A percentile compares a stretch with the other conserved stretches of the same genome.
Evolutionary conservation across 2,888 invertebrate genomes (phyloP).

Genomic region (Tipula lateralis): DNA sequence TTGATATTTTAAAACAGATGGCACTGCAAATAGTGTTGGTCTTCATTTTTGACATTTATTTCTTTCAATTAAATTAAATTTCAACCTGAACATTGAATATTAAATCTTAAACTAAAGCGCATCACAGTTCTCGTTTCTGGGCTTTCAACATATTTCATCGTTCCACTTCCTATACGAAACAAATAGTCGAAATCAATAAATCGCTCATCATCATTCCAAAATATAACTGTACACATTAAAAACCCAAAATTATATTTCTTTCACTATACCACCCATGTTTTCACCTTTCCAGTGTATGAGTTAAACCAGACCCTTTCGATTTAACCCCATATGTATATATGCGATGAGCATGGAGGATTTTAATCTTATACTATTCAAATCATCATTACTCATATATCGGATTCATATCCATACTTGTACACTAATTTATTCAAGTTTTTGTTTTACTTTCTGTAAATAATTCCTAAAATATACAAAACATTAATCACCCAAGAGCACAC

Average conservation of each 20-base stretch:
- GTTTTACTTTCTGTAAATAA: not conserved
- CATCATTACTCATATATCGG: conserved; percentile 24
- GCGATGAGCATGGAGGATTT: not conserved
- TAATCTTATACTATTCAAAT: not conserved
- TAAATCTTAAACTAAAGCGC: not conserved
- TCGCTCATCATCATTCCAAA: not conserved
- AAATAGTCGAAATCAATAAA: not conserved
- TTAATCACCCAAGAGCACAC: not conserved
- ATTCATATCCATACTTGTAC: not conserved
- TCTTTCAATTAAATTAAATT: no score
- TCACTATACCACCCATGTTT: not conserved
- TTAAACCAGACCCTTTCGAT: not conserved
- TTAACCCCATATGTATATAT: not conserved
- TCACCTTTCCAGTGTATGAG: not conserved
- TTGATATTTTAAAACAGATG: no score
- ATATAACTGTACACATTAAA: not conserved
- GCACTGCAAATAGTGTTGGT: no score
- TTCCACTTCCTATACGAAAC: not conserved
- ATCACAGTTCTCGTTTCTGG: not conserved
- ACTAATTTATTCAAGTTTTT: not conserved
- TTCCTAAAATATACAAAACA: conserved; percentile 11
- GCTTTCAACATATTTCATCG: not conserved
- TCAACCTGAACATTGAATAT: no score
- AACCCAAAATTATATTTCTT: not conserved
- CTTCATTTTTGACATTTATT: no score